These are phyloP conservation scores for Pterois miles DNA, from an alignment of 2,797 vertebrate species.

Conservation along the genomic window DNA sequence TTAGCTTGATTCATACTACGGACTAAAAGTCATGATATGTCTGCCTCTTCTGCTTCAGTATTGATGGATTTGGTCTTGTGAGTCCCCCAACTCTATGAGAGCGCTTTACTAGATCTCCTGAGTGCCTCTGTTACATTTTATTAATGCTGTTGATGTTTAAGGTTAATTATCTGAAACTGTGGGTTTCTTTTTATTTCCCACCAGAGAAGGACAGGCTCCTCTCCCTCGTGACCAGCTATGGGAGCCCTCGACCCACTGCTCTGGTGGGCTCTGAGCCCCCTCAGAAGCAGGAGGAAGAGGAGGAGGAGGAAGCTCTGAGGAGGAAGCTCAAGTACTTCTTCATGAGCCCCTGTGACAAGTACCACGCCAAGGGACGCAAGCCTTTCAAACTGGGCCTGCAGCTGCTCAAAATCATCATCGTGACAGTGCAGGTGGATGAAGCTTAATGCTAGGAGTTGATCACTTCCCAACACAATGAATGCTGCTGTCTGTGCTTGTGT, in stretches of 20 bases:
- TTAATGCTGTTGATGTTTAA: neutral
- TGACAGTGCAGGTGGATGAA: constrained; percentile 88
- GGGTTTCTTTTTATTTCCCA: constrained; percentile 43
- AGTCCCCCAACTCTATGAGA: neutral
- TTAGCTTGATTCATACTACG: neutral
- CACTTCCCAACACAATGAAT: neutral
- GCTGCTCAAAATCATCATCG: constrained; percentile 90
- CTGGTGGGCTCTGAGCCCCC: constrained; percentile 36
- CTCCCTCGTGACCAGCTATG: constrained; percentile 76
- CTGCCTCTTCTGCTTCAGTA: neutral
- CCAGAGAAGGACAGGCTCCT: constrained; percentile 86
- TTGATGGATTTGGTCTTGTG: neutral
- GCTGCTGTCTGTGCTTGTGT: neutral
- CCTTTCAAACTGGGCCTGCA: constrained; percentile 92
- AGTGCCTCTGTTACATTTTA: neutral
- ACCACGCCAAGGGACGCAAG: constrained; percentile 91
- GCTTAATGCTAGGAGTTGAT: neutral
- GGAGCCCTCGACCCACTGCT: constrained; percentile 43
- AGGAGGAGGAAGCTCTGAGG: constrained; percentile 86
- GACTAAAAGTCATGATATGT: neutral
- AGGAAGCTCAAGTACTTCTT: constrained; percentile 95
- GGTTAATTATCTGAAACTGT: neutral
- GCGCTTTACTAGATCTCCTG: neutral
- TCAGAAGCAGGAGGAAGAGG: constrained; percentile 55
- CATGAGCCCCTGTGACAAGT: constrained; percentile 96